These are phyloP conservation scores for Tupiocoris notatus DNA, from an alignment of 2,888 invertebrate species.

Conservation along the genomic window DNA sequence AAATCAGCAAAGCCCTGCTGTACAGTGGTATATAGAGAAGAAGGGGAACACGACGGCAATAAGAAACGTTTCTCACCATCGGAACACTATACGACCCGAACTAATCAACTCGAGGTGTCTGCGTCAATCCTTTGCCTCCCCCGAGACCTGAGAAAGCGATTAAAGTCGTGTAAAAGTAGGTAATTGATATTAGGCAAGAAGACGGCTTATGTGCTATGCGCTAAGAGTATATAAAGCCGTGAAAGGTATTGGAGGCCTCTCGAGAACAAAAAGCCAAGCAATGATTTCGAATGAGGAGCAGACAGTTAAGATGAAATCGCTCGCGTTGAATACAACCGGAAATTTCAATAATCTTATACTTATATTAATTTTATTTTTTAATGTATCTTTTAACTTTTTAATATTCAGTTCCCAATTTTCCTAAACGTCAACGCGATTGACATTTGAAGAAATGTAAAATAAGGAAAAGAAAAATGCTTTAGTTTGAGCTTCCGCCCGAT, in stretches of 20 bases:
- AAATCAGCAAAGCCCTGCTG: not conserved
- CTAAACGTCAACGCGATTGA: no score
- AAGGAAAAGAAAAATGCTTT: no score
- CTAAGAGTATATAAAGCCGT: not conserved
- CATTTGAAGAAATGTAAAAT: no score
- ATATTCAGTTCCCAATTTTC: no score
- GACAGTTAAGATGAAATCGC: no score
- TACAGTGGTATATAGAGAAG: not conserved
- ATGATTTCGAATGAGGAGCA: no score
- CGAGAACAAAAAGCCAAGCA: no score
- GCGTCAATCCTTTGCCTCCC: not conserved
- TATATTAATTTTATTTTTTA: no score
- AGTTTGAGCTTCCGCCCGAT: no score
- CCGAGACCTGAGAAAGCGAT: constrained; percentile 41
- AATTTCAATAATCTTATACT: no score
- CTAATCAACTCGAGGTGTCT: constrained; percentile 27
- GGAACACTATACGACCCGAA: constrained; percentile 2
- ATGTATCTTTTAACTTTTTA: no score
- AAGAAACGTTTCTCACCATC: not conserved
- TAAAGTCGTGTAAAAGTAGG: constrained; percentile 45
- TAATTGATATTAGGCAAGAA: constrained; percentile 46
- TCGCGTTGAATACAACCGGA: no score
- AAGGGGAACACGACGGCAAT: not conserved
- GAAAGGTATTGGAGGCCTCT: not conserved
- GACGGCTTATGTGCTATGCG: constrained; percentile 8